phyloP scores from a whole-genome alignment of 2,113 vertebrate species.

The Polypterus bichir region DNA sequence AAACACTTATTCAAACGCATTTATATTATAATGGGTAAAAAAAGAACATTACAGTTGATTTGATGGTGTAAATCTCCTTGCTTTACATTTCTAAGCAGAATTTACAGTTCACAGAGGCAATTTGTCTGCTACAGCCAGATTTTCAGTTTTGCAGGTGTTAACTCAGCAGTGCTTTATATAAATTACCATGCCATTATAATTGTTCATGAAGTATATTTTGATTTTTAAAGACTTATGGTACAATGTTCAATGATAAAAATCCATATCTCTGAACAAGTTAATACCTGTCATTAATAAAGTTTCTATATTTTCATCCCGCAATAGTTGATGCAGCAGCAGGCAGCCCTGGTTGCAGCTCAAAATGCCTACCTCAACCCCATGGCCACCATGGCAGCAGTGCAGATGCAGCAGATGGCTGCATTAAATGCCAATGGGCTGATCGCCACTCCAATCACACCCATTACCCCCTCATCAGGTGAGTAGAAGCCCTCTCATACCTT shows the following conservation, averaged over 20 bases:
- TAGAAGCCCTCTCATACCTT: background rate
- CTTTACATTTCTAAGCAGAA: too few species aligned
- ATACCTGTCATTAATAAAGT: too few species aligned
- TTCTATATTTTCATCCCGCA: constrained; percentile 3
- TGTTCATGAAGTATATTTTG: background rate
- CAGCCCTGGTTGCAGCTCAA: constrained; percentile 78
- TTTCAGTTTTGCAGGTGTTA: background rate
- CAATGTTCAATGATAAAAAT: background rate
- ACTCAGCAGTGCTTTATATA: background rate
- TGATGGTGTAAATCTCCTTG: too few species aligned
- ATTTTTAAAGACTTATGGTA: background rate
- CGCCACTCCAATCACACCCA: constrained; percentile 67
- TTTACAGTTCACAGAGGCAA: too few species aligned
- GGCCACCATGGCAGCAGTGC: constrained; percentile 78
- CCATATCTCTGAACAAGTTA: too few species aligned
- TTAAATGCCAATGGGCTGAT: constrained; percentile 82
- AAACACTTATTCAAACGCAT: too few species aligned
- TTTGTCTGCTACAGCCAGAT: too few species aligned
- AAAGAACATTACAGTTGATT: too few species aligned
- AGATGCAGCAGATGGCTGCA: constrained; percentile 87
- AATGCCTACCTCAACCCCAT: constrained; percentile 88
- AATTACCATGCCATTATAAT: background rate
- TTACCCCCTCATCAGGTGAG: constrained; percentile 62
- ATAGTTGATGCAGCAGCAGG: constrained; percentile 89
- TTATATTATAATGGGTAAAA: too few species aligned